phyloP scores from a whole-genome alignment of 1,140 invertebrate species.

The Brevipalpus yothersi region DNA sequence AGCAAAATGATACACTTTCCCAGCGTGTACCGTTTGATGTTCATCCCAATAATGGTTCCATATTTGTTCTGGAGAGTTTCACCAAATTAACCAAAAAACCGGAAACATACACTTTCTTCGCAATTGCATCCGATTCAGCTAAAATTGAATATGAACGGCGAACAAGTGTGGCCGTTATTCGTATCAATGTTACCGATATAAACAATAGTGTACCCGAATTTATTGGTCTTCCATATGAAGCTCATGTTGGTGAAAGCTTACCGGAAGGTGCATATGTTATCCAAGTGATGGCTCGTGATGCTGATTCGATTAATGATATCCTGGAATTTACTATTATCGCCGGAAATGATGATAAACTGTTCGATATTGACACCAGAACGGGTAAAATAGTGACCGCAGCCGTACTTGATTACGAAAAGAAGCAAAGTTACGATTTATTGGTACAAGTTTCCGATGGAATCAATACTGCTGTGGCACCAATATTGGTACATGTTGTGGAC shows the following conservation, averaged over 20 bases:
- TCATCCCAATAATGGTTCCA: conserved; percentile 15
- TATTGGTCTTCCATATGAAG: conserved; percentile 13
- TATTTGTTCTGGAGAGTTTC: conserved; percentile 14
- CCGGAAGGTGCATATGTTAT: conserved; percentile 16
- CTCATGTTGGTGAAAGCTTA: conserved; percentile 15
- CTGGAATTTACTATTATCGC: conserved; percentile 15
- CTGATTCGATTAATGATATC: conserved; percentile 1
- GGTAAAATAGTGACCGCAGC: conserved; percentile 15
- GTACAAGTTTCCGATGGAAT: conserved; percentile 17
- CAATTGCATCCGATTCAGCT: conserved; percentile 15
- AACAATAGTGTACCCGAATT: conserved; percentile 20
- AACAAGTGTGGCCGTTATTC: conserved; percentile 15
- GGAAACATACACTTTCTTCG: conserved; percentile 15
- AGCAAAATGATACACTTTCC: conserved; percentile 15
- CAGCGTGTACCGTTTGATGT: conserved; percentile 15
- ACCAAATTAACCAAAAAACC: conserved; percentile 11
- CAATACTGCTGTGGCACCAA: conserved; percentile 17
- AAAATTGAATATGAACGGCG: conserved; percentile 14
- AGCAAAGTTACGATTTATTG: conserved; percentile 14
- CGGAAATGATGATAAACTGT: conserved; percentile 16
- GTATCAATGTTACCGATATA: conserved; percentile 19
- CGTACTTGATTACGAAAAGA: conserved; percentile 16
- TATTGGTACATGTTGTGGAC: conserved; percentile 22
- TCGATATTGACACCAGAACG: conserved; percentile 13
- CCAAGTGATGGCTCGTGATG: conserved; percentile 12